phyloP scores from a whole-genome alignment of 2,888 invertebrate genomes.

The Capitulum mitella region DNA sequence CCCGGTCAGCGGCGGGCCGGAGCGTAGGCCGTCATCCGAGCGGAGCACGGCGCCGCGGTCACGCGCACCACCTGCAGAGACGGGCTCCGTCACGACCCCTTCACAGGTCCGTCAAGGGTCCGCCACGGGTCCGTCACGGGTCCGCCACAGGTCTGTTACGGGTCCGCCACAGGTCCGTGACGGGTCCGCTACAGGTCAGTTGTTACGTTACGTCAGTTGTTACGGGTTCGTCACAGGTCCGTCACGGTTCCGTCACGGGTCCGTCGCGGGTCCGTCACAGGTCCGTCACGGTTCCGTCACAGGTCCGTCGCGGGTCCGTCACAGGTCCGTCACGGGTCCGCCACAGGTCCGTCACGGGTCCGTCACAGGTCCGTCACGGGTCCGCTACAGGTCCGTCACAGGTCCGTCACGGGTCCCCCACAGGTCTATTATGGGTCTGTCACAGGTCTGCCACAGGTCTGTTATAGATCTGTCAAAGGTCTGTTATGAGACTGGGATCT shows the following conservation, averaged over 20 bases:
- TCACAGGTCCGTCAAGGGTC: neutral
- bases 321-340: too few species aligned
- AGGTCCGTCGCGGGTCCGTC: too few species aligned
- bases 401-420: neutral
- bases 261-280: too few species aligned
- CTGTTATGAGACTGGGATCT: neutral
- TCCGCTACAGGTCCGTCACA: neutral
- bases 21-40: neutral
- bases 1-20: too few species aligned
- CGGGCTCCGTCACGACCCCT: neutral
- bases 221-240: too few species aligned
- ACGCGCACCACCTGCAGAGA: neutral
- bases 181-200: neutral
- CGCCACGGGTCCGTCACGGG: neutral
- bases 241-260: too few species aligned
- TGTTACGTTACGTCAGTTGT: too few species aligned
- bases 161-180: neutral
- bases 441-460: neutral
- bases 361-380: too few species aligned
- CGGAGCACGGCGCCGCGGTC: neutral
- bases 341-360: too few species aligned
- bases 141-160: neutral
- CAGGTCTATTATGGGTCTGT: neutral
- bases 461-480: neutral
- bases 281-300: too few species aligned